These are phyloP conservation scores for Akabosia matsudoensis DNA, from an alignment of 1,140 invertebrate species.

Conservation along the genomic window DNA sequence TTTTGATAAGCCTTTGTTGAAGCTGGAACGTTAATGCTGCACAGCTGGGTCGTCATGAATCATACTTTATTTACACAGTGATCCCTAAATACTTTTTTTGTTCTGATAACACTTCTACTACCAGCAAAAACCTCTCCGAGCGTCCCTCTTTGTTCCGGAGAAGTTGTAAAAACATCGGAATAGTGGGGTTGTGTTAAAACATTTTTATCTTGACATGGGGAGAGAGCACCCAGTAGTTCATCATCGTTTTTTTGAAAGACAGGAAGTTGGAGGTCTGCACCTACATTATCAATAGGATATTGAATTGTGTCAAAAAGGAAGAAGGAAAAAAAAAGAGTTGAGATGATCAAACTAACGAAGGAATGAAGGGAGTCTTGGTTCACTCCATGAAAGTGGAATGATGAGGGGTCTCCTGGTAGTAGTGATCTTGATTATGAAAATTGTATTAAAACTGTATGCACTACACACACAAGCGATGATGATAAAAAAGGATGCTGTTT, in stretches of 20 bases:
- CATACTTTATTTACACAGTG: background rate
- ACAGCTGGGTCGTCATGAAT: background rate
- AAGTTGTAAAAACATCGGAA: background rate
- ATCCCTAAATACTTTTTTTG: too few species aligned
- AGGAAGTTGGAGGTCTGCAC: background rate
- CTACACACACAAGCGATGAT: background rate
- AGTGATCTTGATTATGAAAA: background rate
- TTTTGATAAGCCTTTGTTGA: background rate
- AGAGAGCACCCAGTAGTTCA: background rate
- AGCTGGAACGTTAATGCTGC: background rate
- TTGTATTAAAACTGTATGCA: too few species aligned
- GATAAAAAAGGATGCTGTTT: too few species aligned
- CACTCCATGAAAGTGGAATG: too few species aligned
- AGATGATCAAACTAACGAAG: background rate
- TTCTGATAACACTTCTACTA: too few species aligned
- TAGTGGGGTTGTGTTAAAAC: background rate
- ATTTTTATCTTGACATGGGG: background rate
- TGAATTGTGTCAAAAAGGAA: background rate
- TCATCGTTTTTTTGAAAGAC: background rate
- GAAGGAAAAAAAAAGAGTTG: background rate
- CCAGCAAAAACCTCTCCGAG: too few species aligned
- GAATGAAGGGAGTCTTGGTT: background rate
- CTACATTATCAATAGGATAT: background rate
- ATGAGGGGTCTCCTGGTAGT: background rate
- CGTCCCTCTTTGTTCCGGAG: background rate